phyloP scores from a whole-genome alignment of 2,113 vertebrate genomes.

The Sander lucioperca region DNA sequence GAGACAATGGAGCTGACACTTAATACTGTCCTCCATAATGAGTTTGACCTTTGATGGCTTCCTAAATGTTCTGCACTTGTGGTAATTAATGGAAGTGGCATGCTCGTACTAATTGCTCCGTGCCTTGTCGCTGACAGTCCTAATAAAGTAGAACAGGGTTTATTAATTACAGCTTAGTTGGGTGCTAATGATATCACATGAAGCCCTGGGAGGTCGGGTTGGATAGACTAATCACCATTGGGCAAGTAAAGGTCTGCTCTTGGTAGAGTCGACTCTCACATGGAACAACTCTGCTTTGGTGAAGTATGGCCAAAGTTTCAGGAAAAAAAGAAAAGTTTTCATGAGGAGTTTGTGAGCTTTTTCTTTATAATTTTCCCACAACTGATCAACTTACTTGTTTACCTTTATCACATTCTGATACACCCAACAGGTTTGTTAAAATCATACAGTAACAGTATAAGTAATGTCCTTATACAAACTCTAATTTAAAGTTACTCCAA shows the following conservation, averaged over 20 bases:
- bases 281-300: background rate
- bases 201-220: conserved; percentile 33
- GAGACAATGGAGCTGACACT: conserved; percentile 9
- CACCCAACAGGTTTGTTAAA: background rate
- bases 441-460: no score
- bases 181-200: conserved; percentile 61
- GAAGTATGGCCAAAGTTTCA: conserved; percentile 1
- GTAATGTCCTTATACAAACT: no score
- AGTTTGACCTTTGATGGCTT: conserved; percentile 45
- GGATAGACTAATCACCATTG: conserved; percentile 2
- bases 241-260: conserved; percentile 31
- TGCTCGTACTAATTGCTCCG: conserved; percentile 52
- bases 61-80: conserved; percentile 46
- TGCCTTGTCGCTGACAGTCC: conserved; percentile 65
- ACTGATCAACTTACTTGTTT: background rate
- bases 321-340: background rate
- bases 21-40: conserved; percentile 40
- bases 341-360: background rate
- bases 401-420: background rate
- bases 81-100: conserved; percentile 49
- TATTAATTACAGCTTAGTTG: conserved; percentile 67
- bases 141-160: conserved; percentile 66
- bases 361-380: background rate
- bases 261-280: background rate
- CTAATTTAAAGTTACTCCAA: no score